Evolutionary conservation across 1,140 invertebrate genomes (phyloP).

Genomic region (Aphelenchoides besseyi): DNA sequence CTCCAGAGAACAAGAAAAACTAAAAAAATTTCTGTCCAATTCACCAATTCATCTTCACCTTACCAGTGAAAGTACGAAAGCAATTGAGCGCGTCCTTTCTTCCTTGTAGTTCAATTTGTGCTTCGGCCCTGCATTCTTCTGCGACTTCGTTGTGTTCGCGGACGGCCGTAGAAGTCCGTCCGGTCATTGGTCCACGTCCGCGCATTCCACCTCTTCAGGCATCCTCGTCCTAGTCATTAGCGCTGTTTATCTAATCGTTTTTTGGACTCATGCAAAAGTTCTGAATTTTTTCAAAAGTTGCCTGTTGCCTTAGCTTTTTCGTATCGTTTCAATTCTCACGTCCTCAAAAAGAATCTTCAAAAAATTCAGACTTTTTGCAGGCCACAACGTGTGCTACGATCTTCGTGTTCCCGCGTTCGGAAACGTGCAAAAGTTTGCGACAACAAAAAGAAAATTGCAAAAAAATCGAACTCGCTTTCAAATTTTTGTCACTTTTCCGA

Average conservation of each 20-base stretch:
- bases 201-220: too few species aligned
- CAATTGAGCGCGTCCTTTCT: not conserved
- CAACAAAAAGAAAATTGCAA: too few species aligned
- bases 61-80: not conserved
- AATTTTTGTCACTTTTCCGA: too few species aligned
- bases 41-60: not conserved
- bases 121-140: too few species aligned
- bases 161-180: too few species aligned
- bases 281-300: not conserved
- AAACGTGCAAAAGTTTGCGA: too few species aligned
- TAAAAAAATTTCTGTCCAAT: not conserved
- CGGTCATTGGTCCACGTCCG: too few species aligned
- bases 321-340: not conserved
- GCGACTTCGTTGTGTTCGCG: too few species aligned
- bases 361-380: slow-evolving; percentile 4
- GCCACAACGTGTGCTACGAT: not conserved
- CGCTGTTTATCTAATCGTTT: not conserved
- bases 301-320: not conserved
- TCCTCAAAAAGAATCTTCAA: not conserved
- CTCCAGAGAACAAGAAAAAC: not conserved
- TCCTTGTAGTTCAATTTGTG: too few species aligned
- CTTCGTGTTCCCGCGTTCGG: too few species aligned
- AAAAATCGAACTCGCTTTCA: too few species aligned
- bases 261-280: not conserved
- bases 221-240: too few species aligned